Evolutionary conservation across 2,797 vertebrate genomes (phyloP).

Genomic region (Acomys russatus): DNA sequence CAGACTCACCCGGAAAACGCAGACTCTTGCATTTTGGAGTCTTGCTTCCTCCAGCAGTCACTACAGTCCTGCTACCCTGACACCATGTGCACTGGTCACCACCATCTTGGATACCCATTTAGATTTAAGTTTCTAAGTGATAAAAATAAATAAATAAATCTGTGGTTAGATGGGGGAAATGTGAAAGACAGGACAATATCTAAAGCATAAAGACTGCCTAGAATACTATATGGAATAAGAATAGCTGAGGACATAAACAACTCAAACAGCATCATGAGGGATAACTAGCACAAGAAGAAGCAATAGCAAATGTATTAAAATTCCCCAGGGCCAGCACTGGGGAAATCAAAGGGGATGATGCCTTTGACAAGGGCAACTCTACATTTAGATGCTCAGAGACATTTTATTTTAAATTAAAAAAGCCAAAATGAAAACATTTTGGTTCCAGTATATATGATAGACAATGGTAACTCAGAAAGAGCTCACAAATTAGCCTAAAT

Average conservation of each 20-base stretch:
- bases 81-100: too few relatives aligned
- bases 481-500: slow-evolving; percentile 40
- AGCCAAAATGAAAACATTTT: slow-evolving; percentile 46
- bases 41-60: too few relatives aligned
- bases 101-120: too few relatives aligned
- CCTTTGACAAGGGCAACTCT: neutral
- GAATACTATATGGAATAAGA: neutral
- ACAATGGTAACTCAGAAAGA: neutral
- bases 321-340: neutral
- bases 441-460: neutral
- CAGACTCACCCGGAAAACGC: too few relatives aligned
- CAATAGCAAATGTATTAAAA: neutral
- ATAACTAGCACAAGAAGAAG: neutral
- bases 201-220: neutral
- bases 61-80: too few relatives aligned
- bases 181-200: neutral
- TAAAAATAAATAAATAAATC: neutral
- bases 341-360: accelerated
- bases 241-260: neutral
- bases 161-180: neutral
- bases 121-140: neutral
- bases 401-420: neutral
- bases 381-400: neutral
- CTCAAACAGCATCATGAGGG: neutral
- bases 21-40: too few relatives aligned